Percentiles rank a stretch among this genome's conserved stretches.
phyloP scores from a whole-genome alignment of 2,888 invertebrate genomes.

The Chrysodeixis includens region DNA sequence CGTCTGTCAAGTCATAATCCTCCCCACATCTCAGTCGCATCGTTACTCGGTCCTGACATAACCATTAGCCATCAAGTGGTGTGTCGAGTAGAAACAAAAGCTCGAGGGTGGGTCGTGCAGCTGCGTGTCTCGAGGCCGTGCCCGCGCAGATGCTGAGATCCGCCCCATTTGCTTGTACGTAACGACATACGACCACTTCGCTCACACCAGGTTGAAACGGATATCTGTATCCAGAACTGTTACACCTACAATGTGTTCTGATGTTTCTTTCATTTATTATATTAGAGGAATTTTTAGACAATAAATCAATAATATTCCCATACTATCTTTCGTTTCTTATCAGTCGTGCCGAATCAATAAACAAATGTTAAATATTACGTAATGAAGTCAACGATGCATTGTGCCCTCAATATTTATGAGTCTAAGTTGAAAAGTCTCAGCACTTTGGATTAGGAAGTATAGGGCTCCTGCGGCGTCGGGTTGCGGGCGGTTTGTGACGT shows the following conservation, averaged over 20 bases:
- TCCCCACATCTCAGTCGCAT: constrained; percentile 35
- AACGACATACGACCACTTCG: constrained; percentile 17
- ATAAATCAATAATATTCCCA: background rate
- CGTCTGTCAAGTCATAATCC: constrained; percentile 19
- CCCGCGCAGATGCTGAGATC: constrained; percentile 73
- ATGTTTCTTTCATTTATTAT: background rate
- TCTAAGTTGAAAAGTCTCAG: constrained; percentile 17
- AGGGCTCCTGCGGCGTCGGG: constrained; percentile 56
- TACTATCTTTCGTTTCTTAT: constrained; percentile 11
- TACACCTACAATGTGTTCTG: constrained; percentile 5
- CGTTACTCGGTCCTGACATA: constrained; percentile 52
- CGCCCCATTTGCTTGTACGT: constrained; percentile 53
- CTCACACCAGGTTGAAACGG: constrained; percentile 17
- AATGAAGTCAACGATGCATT: constrained; percentile 31
- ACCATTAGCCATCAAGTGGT: constrained; percentile 54
- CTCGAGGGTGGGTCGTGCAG: constrained; percentile 70
- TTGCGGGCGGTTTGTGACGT: constrained; percentile 78
- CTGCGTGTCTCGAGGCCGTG: constrained; percentile 66
- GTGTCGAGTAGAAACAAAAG: constrained; percentile 69
- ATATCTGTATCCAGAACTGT: constrained; percentile 8
- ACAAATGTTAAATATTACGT: constrained; percentile 18
- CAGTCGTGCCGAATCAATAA: constrained; percentile 28
- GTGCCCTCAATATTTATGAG: constrained; percentile 21
- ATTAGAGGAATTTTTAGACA: background rate
- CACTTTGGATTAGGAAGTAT: constrained; percentile 52